Base-by-base conservation (phyloP, 2,888 invertebrate genomes). In the Agrotis puta region DNA sequence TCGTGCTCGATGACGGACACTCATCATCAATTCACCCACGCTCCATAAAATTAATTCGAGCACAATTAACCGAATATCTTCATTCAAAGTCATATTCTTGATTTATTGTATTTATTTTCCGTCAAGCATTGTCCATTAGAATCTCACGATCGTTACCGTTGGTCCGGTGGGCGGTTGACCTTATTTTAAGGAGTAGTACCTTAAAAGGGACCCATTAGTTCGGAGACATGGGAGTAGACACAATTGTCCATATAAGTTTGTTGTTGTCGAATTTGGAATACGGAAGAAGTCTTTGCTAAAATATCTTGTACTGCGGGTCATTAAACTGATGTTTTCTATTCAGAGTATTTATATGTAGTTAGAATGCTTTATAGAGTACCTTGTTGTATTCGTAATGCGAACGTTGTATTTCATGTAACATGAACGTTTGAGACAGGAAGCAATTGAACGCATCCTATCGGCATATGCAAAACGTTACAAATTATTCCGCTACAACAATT, bases 161-260 rank as follows among this genome's bases (percentile, higher is more conserved):
- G 87, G 70, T 69, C 74, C 77, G 76, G 92, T 93, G 89, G 92
- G 93, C 90, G 91, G 85, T 83, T 91, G 90, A 88, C 92, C 92
- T 83, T 84, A 88, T 91, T 92, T 85, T 85, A 77, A 87, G 85
- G 85, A 85, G 87, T 85, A 86, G 84, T 82, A 87, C 92, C 92
- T 88, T 92, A 91, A 90, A 93, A 90, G 93, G 92, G 89, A 88
- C 82, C 90, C 88, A 92, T 92, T 93, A 92, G 87, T 88, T 88
- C 68, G 79, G 77, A 82, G 85, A 88, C 88, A 87, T 79, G 86
- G 86, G 84, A 81, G 80, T 85, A 84, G 83, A 87, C 85, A 88
- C 89, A 89, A 89, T 89, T 88, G 87, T 87, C 89, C 86, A 78
- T 89, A 84, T 86, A 87, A 85, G 85, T 82, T 78, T 83, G 85